Percentiles rank a stretch among this genome's conserved stretches.
phyloP scores from a whole-genome alignment of 2,888 invertebrate species.

The Psylliodes chrysocephalus region DNA sequence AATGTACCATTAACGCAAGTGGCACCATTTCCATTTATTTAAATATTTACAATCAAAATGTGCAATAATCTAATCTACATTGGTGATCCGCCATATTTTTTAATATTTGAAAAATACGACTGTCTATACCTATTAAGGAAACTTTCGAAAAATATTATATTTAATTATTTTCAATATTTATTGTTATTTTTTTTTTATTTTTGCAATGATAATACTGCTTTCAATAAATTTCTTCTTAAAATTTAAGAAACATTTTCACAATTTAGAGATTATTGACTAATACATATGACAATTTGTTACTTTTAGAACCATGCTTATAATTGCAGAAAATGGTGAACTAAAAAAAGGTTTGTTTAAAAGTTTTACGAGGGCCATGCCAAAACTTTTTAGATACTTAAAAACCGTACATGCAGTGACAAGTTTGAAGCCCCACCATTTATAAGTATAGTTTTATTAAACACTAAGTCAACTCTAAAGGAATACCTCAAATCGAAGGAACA shows the following conservation, averaged over 20 bases:
- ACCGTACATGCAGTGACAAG: too few relatives aligned
- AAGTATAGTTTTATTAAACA: too few relatives aligned
- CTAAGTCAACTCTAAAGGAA: too few relatives aligned
- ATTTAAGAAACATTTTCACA: constrained; percentile 11
- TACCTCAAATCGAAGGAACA: too few relatives aligned
- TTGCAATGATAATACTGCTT: constrained; percentile 21
- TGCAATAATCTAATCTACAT: constrained; percentile 11
- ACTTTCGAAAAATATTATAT: constrained; percentile 29
- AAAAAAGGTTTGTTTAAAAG: too few relatives aligned
- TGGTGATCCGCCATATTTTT: constrained; percentile 2
- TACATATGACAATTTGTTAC: constrained; percentile 38
- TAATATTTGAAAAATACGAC: background rate
- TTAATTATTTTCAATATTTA: constrained; percentile 15
- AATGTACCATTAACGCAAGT: too few relatives aligned
- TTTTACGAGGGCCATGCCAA: too few relatives aligned
- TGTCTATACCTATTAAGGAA: constrained; percentile 8
- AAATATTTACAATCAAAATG: constrained; percentile 21
- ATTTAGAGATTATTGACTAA: constrained; percentile 28
- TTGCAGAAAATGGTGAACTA: background rate
- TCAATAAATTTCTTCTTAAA: constrained; percentile 15
- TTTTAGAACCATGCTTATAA: constrained; percentile 29
- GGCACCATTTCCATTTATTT: background rate
- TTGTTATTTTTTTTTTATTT: background rate
- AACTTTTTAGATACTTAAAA: too few relatives aligned
- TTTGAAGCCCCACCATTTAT: too few relatives aligned